Conservation (phyloP, 2,888 invertebrate genomes). For the Agrochola circellaris region DNA sequence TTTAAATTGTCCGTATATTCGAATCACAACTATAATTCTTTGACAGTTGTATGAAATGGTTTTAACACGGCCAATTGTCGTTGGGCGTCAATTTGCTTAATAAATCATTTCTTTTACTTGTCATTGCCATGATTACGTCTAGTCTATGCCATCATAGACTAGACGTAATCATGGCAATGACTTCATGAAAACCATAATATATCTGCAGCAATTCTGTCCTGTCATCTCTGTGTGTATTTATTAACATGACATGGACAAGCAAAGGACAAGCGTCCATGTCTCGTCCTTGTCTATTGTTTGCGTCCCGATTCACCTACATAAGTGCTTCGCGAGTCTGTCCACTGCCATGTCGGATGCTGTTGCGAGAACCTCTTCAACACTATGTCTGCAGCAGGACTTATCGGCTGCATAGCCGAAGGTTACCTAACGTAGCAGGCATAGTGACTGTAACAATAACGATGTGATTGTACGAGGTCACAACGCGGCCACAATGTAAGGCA, state of each 20-base stretch:
- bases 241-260: background rate
- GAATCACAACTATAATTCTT: background rate
- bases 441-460: background rate
- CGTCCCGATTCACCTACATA: background rate
- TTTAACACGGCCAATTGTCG: background rate
- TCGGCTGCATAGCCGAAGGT: background rate
- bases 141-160: too few relatives aligned
- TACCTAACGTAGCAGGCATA: background rate
- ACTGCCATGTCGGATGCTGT: background rate
- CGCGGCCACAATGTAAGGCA: too few relatives aligned
- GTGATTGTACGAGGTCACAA: background rate
- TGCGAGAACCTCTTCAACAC: background rate
- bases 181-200: background rate
- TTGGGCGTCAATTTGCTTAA: background rate
- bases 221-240: background rate
- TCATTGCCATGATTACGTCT: too few relatives aligned
- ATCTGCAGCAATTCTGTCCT: background rate
- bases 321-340: conserved; percentile 1
- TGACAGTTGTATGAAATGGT: background rate
- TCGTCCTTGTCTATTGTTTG: background rate
- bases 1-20: background rate
- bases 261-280: background rate
- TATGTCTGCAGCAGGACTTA: background rate
- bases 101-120: background rate
- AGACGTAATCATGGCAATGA: background rate